These are phyloP conservation scores for Pedetes capensis DNA, from an alignment of 2,113 vertebrate species.

Conservation along the genomic window DNA sequence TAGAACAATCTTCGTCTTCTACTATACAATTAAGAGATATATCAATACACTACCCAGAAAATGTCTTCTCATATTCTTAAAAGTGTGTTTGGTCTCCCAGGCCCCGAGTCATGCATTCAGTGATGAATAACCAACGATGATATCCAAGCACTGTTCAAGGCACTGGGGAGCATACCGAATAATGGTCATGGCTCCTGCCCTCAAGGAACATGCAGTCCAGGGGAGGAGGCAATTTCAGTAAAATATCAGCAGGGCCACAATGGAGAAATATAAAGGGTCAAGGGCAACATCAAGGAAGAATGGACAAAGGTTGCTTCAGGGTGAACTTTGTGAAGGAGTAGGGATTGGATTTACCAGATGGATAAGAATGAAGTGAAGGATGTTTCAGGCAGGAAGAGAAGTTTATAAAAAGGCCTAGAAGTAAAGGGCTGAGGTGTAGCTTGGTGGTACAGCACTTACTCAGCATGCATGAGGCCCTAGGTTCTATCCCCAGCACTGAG, in stretches of 20 bases:
- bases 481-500: background rate
- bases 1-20: background rate
- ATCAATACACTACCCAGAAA: background rate
- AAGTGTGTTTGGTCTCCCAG: background rate
- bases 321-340: background rate
- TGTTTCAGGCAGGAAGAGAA: background rate
- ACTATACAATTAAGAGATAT: background rate
- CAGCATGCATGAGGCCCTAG: too few relatives aligned
- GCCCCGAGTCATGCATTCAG: background rate
- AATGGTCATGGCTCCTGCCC: background rate
- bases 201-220: background rate
- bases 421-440: too few relatives aligned
- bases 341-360: background rate
- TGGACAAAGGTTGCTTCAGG: background rate
- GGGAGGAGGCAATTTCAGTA: background rate
- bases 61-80: background rate
- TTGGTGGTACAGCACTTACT: too few relatives aligned
- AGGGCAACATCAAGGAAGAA: conserved; percentile 5
- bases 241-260: background rate
- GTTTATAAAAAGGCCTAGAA: background rate
- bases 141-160: background rate
- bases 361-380: background rate
- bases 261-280: background rate
- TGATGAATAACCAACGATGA: background rate
- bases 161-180: background rate